Conservation (phyloP, 1,140 invertebrate genomes). For the Listronotus bonariensis region DNA sequence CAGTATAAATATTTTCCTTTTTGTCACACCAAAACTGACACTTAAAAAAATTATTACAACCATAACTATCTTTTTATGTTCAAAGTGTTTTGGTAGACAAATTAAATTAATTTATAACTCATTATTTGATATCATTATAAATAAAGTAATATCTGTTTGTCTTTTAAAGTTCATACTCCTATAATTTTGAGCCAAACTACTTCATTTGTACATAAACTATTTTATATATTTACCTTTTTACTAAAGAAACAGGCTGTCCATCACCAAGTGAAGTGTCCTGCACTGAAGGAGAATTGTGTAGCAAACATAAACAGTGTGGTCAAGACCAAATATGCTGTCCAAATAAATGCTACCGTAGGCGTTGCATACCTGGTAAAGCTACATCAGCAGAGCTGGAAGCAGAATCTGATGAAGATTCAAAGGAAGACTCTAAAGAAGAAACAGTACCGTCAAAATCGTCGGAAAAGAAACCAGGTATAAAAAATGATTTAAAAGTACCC, state of each 20-base stretch:
- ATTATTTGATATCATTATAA: too few relatives aligned
- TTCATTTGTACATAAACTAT: not conserved
- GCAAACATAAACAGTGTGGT: slow-evolving; percentile 28
- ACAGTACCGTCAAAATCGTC: not conserved
- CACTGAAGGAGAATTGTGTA: slow-evolving; percentile 27
- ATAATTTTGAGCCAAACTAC: not conserved
- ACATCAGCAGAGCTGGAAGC: slow-evolving; percentile 23
- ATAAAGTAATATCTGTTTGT: too few relatives aligned
- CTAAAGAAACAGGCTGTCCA: slow-evolving; percentile 9
- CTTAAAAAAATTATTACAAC: too few relatives aligned
- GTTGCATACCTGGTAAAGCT: slow-evolving; percentile 23
- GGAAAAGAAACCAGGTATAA: too few relatives aligned
- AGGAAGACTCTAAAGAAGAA: slow-evolving; percentile 13
- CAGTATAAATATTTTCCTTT: too few relatives aligned
- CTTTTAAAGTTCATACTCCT: not conserved
- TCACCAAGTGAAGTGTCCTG: slow-evolving; percentile 20
- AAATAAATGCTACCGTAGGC: slow-evolving; percentile 33
- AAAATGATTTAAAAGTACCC: too few relatives aligned
- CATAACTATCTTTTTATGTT: too few relatives aligned
- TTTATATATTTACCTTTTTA: not conserved
- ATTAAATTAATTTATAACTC: too few relatives aligned
- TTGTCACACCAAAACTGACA: too few relatives aligned
- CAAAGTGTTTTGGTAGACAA: too few relatives aligned
- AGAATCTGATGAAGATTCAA: slow-evolving; percentile 29
- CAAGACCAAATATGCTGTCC: slow-evolving; percentile 33